phyloP scores from a whole-genome alignment of 1,140 invertebrate genomes.

The Drosophila kepulauana region DNA sequence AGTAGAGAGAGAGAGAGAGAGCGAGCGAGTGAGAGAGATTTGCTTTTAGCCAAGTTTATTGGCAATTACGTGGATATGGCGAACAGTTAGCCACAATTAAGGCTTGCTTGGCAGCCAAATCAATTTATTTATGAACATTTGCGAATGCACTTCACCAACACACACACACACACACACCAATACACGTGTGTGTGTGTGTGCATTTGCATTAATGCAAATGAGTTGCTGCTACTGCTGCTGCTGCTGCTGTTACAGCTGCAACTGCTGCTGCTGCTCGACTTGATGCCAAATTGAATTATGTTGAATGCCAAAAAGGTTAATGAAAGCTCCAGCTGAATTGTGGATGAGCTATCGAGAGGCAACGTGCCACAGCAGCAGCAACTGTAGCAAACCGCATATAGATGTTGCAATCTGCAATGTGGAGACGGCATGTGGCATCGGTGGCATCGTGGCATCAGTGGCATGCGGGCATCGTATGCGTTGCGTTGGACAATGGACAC shows the following conservation, averaged over 20 bases:
- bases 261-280: slow-evolving; percentile 55
- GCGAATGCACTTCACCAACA: slow-evolving; percentile 20
- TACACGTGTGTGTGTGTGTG: slow-evolving; percentile 57
- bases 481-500: slow-evolving; percentile 32
- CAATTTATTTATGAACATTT: slow-evolving; percentile 74
- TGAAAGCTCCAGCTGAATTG: slow-evolving; percentile 54
- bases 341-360: slow-evolving; percentile 15
- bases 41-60: slow-evolving; percentile 8
- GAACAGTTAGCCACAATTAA: slow-evolving; percentile 62
- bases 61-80: slow-evolving; percentile 26
- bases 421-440: slow-evolving; percentile 6
- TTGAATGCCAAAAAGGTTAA: slow-evolving; percentile 77
- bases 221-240: slow-evolving; percentile 33
- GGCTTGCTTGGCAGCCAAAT: slow-evolving; percentile 44
- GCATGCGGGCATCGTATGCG: not conserved
- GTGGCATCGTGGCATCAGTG: not conserved
- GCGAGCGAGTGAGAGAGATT: not conserved
- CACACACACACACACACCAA: slow-evolving; percentile 9
- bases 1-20: not conserved
- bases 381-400: slow-evolving; percentile 36
- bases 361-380: slow-evolving; percentile 3
- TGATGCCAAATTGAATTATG: slow-evolving; percentile 79
- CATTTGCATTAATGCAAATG: slow-evolving; percentile 75
- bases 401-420: slow-evolving; percentile 39
- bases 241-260: slow-evolving; percentile 21